A percentile compares a stretch with the other conserved stretches of the same genome.
Conservation (phyloP, 2,888 invertebrate species). For the Drosophila kokeensis region DNA sequence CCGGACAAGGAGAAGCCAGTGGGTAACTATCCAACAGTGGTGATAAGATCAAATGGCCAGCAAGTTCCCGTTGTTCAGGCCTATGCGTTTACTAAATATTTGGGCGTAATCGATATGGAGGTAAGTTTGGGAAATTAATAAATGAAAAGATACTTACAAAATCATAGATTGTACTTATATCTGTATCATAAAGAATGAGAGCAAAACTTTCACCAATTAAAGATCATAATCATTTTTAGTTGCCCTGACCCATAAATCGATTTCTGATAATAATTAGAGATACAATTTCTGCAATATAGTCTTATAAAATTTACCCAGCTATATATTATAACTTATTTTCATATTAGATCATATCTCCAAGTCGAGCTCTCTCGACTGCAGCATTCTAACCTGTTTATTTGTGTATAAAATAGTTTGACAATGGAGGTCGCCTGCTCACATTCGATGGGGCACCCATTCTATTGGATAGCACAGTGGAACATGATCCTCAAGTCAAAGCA, state of each 20-base stretch:
- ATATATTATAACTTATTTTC: no score
- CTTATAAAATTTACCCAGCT: no score
- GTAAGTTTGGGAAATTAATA: slow-evolving; percentile 6
- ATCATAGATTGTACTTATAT: not conserved
- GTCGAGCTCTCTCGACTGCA: not conserved
- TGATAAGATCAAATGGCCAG: slow-evolving; percentile 89
- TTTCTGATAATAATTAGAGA: no score
- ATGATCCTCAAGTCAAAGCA: slow-evolving; percentile 87
- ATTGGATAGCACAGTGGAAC: slow-evolving; percentile 87
- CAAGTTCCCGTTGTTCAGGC: slow-evolving; percentile 94
- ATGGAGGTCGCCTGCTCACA: slow-evolving; percentile 88
- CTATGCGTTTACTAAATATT: slow-evolving; percentile 95
- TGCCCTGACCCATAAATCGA: no score
- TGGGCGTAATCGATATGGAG: slow-evolving; percentile 89
- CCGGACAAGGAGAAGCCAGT: slow-evolving; percentile 89
- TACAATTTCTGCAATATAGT: no score
- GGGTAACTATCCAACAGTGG: slow-evolving; percentile 91
- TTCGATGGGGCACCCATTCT: slow-evolving; percentile 91
- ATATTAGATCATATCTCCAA: no score
- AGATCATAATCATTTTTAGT: not conserved
- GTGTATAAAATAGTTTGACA: slow-evolving; percentile 86
- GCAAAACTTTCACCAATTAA: not conserved
- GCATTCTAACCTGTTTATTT: not conserved
- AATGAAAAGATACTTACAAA: not conserved
- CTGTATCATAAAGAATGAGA: not conserved